Base-by-base conservation (phyloP, 2,888 invertebrate genomes). In the Spialia ferax region DNA sequence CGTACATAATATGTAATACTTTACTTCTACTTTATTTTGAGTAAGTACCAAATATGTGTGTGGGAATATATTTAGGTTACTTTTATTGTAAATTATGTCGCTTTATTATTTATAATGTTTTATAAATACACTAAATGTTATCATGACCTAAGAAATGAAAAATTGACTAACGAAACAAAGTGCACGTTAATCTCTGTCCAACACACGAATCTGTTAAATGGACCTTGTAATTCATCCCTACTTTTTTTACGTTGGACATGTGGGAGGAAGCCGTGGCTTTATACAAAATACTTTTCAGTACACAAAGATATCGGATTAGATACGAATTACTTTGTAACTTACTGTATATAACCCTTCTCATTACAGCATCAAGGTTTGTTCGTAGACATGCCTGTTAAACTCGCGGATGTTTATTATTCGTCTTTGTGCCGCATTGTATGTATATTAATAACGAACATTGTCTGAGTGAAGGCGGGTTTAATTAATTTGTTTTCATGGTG, bases 151-250 rank as follows among this genome's bases (percentile, higher is more conserved):
- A 18, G 32, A 50, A 29, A 56, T 55, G 32, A n/a, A 42, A 54
- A 67, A 63, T 62, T 50, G 62, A 55, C 63, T 65, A 68, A 74
- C 74, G 85, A 85, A 84, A 82, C 79, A 79, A 77, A 75, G 79
- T 79, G 80, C 79, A 81, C 85, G 87, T 87, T 87, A 86, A 88
- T 89, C 87, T 85, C 83, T 87, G 87, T 86, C 87, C 79, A 73
- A 79, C 73, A 75, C 87, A 87, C 78, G 80, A 78, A 75, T 81
- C 78, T 79, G 79, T 75, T 83, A 83, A 87, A 87, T 87, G 86
- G 83, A 75, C 81, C 87, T 79, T 84, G 82, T 85, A 85, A 84
- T 82, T 81, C 81, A 74, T 76, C 77, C 75, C 73, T 71, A 73
- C 61, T 69, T 79, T 69, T 79, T 83, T 81, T 52, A 22, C 10